These are phyloP conservation scores for Pristionchus maxplancki DNA, from an alignment of 2,888 invertebrate genomes.

Conservation along the genomic window DNA sequence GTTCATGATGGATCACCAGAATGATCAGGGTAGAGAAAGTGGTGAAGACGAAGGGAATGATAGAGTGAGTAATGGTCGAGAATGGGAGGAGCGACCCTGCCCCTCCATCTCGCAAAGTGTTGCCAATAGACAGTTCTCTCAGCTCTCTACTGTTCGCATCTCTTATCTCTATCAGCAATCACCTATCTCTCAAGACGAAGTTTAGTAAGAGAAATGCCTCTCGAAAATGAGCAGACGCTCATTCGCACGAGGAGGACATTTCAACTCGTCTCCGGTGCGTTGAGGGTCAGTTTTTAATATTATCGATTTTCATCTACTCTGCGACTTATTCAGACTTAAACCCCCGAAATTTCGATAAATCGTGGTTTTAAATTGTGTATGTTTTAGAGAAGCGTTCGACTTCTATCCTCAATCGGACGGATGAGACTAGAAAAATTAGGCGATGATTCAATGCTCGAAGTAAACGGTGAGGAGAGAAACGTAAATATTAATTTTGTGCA, in stretches of 20 bases:
- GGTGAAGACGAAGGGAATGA: background rate
- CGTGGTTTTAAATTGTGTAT: too few species aligned
- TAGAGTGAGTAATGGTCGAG: background rate
- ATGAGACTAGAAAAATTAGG: background rate
- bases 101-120: background rate
- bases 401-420: background rate
- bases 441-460: background rate
- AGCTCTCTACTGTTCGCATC: background rate
- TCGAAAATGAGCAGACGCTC: background rate
- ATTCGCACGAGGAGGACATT: background rate
- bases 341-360: too few species aligned
- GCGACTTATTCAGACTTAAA: too few species aligned
- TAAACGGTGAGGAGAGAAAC: too few species aligned
- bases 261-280: background rate
- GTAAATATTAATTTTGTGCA: too few species aligned
- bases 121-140: background rate
- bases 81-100: background rate
- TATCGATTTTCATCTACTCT: too few species aligned
- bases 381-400: constrained; percentile 17
- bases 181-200: background rate
- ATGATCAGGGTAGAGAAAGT: background rate
- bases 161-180: background rate
- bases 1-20: constrained; percentile 31
- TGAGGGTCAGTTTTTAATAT: background rate
- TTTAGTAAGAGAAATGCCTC: background rate